These are phyloP conservation scores for Hypomecis atomaria DNA, from an alignment of 2,888 invertebrate species.

Conservation along the genomic window DNA sequence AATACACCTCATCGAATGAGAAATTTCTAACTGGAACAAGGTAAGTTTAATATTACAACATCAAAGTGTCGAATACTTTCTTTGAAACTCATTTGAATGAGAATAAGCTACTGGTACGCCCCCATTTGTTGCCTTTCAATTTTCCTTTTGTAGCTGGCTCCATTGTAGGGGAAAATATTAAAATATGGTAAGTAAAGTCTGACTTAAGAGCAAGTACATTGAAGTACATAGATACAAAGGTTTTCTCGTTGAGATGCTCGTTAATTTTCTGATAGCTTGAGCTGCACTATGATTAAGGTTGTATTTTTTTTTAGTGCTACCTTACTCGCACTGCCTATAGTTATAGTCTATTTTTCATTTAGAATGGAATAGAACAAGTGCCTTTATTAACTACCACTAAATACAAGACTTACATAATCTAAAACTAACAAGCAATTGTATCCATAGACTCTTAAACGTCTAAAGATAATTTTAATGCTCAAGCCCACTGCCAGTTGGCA, in stretches of 20 bases:
- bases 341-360: too few relatives aligned
- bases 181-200: constrained; percentile 74
- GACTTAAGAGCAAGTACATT: constrained; percentile 59
- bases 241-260: constrained; percentile 39
- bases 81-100: constrained; percentile 76
- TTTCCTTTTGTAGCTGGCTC: constrained; percentile 66
- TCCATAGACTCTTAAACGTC: too few relatives aligned
- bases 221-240: constrained; percentile 42
- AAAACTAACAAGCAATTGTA: too few relatives aligned
- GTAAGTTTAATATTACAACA: constrained; percentile 59
- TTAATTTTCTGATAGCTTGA: constrained; percentile 39
- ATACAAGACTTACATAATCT: too few relatives aligned
- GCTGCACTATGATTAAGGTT: neutral
- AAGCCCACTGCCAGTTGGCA: too few relatives aligned
- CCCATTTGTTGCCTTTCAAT: constrained; percentile 77
- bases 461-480: too few relatives aligned
- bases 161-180: constrained; percentile 71
- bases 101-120: constrained; percentile 65
- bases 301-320: too few relatives aligned
- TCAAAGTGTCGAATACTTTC: constrained; percentile 74
- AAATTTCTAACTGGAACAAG: constrained; percentile 44
- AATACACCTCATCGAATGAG: constrained; percentile 22
- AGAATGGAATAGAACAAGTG: too few relatives aligned
- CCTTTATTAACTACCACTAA: too few relatives aligned
- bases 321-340: too few relatives aligned